Conservation (phyloP, 1,140 invertebrate genomes). For the Maconellicoccus hirsutus region DNA sequence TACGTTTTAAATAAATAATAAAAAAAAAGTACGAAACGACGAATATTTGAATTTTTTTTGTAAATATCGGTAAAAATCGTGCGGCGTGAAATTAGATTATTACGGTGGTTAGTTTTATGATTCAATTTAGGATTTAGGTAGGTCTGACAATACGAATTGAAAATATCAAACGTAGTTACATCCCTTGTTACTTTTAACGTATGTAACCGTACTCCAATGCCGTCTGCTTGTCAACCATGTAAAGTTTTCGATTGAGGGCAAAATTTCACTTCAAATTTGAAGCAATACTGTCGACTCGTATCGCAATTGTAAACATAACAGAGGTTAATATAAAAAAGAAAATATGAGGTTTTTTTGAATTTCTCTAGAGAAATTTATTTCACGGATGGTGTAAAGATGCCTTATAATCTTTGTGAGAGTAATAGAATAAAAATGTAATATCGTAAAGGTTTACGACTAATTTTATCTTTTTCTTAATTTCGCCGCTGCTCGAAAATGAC, state of each 20-base stretch:
- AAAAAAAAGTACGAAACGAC: background rate
- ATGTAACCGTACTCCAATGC: background rate
- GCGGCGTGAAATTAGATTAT: background rate
- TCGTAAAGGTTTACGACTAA: constrained; percentile 9
- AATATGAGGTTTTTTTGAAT: background rate
- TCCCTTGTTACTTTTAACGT: constrained; percentile 4
- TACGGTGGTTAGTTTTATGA: background rate
- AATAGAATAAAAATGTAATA: background rate
- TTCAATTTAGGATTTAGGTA: constrained; percentile 4
- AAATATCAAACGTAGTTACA: background rate
- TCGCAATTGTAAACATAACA: no score
- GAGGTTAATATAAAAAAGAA: background rate
- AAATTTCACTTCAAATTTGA: background rate
- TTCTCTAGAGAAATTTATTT: constrained; percentile 3
- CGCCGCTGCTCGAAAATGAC: background rate
- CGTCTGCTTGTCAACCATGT: background rate
- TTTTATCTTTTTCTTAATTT: constrained; percentile 5
- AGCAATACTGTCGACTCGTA: background rate
- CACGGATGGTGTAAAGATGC: background rate
- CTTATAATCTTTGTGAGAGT: background rate
- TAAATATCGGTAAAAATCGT: background rate
- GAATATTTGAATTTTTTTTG: background rate
- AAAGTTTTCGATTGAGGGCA: background rate
- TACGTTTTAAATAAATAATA: background rate
- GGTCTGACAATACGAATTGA: background rate